Evolutionary conservation across 2,888 invertebrate species (phyloP).

Genomic region (Cetonia aurata): DNA sequence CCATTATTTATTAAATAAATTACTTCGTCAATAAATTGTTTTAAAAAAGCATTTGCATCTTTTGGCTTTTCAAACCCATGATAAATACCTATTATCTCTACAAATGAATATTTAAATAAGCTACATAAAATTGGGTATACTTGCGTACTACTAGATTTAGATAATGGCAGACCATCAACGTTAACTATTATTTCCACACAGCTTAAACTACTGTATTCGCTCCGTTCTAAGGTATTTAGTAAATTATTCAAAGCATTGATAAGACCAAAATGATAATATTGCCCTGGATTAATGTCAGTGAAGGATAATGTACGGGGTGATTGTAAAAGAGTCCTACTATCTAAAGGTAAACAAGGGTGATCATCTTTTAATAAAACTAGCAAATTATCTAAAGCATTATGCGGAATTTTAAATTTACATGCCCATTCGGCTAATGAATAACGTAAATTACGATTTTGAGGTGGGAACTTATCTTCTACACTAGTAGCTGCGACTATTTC

Average conservation of each 20-base stretch:
- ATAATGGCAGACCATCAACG: conserved; percentile 41
- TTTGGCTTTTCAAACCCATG: conserved; percentile 31
- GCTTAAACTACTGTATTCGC: background rate
- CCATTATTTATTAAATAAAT: conserved; percentile 4
- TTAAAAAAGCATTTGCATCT: conserved; percentile 27
- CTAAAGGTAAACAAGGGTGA: conserved; percentile 19
- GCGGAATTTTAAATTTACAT: conserved; percentile 17
- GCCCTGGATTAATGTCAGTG: conserved; percentile 14
- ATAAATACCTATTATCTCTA: conserved; percentile 34
- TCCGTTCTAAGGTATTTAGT: background rate
- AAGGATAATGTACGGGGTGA: conserved; percentile 22
- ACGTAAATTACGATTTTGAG: no score
- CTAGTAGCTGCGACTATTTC: no score
- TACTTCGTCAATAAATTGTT: conserved; percentile 28
- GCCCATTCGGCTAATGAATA: conserved; percentile 19
- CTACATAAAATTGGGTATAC: conserved; percentile 42
- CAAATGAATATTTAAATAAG: conserved; percentile 15
- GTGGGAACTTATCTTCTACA: no score
- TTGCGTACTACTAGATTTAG: conserved; percentile 26
- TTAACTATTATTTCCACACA: conserved; percentile 32
- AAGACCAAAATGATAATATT: conserved; percentile 22
- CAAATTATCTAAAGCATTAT: conserved; percentile 19
- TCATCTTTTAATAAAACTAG: conserved; percentile 24
- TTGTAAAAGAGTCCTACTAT: conserved; percentile 33
- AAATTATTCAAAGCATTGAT: conserved; percentile 18